Conservation (phyloP, 2,113 vertebrate species). For the Benitochromis conjunctus region DNA sequence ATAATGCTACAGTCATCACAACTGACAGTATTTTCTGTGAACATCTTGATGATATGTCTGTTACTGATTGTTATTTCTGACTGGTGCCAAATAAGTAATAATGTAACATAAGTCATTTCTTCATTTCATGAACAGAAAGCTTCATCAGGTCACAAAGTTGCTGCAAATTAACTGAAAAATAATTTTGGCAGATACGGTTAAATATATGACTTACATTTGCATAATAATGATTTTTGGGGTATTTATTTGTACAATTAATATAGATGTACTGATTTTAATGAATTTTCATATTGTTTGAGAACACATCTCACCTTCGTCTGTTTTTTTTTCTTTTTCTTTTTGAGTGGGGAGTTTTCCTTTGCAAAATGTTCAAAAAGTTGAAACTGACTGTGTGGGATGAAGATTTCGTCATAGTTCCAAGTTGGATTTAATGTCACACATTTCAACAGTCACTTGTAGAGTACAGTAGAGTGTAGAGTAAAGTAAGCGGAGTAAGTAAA, state of each 20-base stretch:
- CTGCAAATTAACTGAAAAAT: background rate
- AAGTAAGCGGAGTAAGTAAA: background rate
- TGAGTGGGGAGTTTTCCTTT: background rate
- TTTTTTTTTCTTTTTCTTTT: background rate
- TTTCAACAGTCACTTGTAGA: background rate
- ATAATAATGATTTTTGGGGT: background rate
- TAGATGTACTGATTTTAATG: background rate
- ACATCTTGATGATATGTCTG: background rate
- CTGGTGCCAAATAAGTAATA: background rate
- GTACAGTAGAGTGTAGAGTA: background rate
- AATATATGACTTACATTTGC: background rate
- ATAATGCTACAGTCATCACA: background rate
- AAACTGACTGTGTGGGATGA: background rate
- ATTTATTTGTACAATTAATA: background rate
- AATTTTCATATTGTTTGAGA: background rate
- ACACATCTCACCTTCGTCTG: background rate
- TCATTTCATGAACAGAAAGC: background rate
- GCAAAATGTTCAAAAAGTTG: background rate
- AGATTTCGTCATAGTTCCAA: background rate
- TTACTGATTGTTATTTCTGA: background rate
- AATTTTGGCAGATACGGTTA: background rate
- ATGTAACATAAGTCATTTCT: background rate
- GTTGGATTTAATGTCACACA: background rate
- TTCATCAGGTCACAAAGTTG: background rate
- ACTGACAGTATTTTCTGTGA: background rate